Evolutionary conservation across 92 coral and sea anemone genomes (phyloP).

Genomic region (Palythoa grandis): DNA sequence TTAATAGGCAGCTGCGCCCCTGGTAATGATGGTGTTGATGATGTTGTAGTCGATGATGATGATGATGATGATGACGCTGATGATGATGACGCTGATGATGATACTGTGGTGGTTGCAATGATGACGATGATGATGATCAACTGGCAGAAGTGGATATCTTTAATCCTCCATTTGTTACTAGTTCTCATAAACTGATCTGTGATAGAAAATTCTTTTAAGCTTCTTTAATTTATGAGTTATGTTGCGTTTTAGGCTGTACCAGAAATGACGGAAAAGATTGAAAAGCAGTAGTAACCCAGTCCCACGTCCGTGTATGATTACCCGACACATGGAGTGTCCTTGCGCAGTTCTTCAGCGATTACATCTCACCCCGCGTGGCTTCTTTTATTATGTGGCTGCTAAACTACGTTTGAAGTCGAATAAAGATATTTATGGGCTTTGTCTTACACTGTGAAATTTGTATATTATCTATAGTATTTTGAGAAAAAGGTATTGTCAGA

Average conservation of each 20-base stretch:
- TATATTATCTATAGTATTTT: neutral
- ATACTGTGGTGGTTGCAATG: too few species aligned
- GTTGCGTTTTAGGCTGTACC: slow-evolving; percentile 83
- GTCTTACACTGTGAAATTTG: neutral
- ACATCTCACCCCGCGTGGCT: neutral
- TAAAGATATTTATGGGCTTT: neutral
- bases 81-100: too few species aligned
- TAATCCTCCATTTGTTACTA: too few species aligned
- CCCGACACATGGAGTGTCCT: neutral
- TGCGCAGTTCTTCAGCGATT: neutral
- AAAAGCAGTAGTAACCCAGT: slow-evolving; percentile 14
- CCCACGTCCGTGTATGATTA: neutral
- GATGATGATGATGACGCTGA: too few species aligned
- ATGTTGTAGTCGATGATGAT: too few species aligned
- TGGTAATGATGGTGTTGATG: too few species aligned
- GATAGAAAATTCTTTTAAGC: too few species aligned
- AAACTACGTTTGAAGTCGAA: slow-evolving; percentile 14
- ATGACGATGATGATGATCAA: too few species aligned
- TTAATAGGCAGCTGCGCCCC: too few species aligned
- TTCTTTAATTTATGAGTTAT: neutral
- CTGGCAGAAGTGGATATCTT: too few species aligned
- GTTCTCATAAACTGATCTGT: too few species aligned
- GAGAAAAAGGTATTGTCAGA: neutral
- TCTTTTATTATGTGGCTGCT: neutral
- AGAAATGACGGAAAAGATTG: slow-evolving; percentile 89